These are phyloP conservation scores for Tapirus indicus DNA, from an alignment of 2,797 vertebrate species.

Conservation along the genomic window DNA sequence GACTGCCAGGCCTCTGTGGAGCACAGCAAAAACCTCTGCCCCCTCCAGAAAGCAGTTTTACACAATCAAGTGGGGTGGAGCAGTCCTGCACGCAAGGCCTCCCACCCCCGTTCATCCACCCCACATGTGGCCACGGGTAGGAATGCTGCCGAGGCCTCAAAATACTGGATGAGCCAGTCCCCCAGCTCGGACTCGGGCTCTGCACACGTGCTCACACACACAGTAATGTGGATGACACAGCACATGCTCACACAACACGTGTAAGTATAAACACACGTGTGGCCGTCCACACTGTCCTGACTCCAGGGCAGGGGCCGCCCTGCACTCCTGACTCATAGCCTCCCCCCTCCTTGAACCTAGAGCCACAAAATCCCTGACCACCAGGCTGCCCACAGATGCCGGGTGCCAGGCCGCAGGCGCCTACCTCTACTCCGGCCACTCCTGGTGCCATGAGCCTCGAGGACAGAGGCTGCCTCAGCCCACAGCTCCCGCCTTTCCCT, in stretches of 20 bases:
- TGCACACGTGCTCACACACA: not conserved
- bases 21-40: not conserved
- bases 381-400: not conserved
- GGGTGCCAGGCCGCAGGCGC: not conserved
- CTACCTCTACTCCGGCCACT: not conserved
- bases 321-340: not conserved
- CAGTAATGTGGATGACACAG: not conserved
- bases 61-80: too few species aligned
- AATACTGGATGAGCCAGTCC: not conserved
- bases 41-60: not conserved
- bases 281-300: not conserved
- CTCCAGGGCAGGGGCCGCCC: not conserved
- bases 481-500: rapidly evolving
- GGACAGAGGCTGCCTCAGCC: not conserved
- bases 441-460: not conserved
- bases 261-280: not conserved
- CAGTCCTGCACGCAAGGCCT: rapidly evolving
- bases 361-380: not conserved
- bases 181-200: not conserved
- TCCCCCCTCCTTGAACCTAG: not conserved
- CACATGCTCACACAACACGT: rapidly evolving
- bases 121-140: rapidly evolving
- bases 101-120: not conserved
- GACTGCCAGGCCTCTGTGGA: not conserved
- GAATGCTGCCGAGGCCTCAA: not conserved